Evolutionary conservation across 1,140 invertebrate genomes (phyloP).

Genomic region (Hetaerina americana): DNA sequence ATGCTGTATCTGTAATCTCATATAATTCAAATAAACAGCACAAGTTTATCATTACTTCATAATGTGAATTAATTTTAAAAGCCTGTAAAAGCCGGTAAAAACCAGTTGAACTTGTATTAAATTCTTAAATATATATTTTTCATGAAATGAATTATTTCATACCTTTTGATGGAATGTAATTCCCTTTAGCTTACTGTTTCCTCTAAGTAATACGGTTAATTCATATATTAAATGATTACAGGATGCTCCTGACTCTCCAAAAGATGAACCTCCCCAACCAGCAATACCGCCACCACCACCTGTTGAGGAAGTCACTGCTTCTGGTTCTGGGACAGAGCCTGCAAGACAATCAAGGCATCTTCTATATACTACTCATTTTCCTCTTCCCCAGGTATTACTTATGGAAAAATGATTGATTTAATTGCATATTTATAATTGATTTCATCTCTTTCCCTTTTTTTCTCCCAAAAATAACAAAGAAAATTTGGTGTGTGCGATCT

Average conservation of each 20-base stretch:
- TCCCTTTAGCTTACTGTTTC: no score
- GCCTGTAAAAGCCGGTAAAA: not conserved
- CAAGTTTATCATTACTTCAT: not conserved
- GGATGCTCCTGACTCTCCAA: slow-evolving; percentile 71
- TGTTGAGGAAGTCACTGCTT: not conserved
- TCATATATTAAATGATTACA: slow-evolving; percentile 13
- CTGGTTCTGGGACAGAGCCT: slow-evolving; percentile 8
- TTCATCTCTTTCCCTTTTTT: no score
- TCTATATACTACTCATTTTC: slow-evolving; percentile 84
- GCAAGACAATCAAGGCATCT: slow-evolving; percentile 55
- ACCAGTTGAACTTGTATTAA: not conserved
- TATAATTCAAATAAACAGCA: not conserved
- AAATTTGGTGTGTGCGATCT: no score
- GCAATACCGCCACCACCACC: slow-evolving; percentile 1
- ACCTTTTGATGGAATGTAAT: no score
- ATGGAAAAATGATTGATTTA: no score
- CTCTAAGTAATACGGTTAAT: no score
- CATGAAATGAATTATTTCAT: no score
- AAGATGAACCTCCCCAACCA: slow-evolving; percentile 35
- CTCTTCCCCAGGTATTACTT: slow-evolving; percentile 53
- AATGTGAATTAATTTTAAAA: not conserved
- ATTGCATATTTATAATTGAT: no score
- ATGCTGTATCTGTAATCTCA: not conserved
- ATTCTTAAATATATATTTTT: not conserved
- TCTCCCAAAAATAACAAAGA: no score